phyloP scores from a whole-genome alignment of 2,113 vertebrate genomes.

The Cyanocitta stelleri region DNA sequence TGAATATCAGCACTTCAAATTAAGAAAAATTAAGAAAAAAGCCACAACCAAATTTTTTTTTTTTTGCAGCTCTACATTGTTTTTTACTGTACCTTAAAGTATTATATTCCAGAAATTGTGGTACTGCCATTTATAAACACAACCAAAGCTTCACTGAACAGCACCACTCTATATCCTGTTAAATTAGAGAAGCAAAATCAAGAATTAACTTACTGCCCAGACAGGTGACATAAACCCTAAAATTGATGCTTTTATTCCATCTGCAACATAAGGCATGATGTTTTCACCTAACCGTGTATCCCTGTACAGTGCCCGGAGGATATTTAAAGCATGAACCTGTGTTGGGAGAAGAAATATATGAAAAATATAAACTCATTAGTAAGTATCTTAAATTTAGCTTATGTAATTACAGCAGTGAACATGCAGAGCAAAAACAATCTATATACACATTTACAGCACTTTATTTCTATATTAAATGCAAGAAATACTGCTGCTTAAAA shows the following conservation, averaged over 20 bases:
- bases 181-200: neutral
- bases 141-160: neutral
- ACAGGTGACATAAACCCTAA: conserved; percentile 91
- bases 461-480: neutral
- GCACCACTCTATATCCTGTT: neutral
- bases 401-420: neutral
- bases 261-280: conserved; percentile 88
- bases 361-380: neutral
- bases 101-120: neutral
- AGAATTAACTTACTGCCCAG: conserved; percentile 89
- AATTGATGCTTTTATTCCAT: conserved; percentile 87
- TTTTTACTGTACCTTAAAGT: neutral
- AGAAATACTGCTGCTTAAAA: neutral
- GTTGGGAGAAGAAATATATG: neutral
- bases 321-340: conserved; percentile 95
- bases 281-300: conserved; percentile 93
- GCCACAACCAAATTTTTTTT: rapidly evolving
- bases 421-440: neutral
- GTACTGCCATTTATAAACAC: neutral
- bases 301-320: conserved; percentile 89
- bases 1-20: neutral
- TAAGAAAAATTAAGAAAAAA: neutral
- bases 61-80: neutral
- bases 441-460: neutral
- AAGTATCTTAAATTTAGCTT: neutral